phyloP scores from a whole-genome alignment of 2,888 invertebrate genomes.

The Brachypterus glaber region DNA sequence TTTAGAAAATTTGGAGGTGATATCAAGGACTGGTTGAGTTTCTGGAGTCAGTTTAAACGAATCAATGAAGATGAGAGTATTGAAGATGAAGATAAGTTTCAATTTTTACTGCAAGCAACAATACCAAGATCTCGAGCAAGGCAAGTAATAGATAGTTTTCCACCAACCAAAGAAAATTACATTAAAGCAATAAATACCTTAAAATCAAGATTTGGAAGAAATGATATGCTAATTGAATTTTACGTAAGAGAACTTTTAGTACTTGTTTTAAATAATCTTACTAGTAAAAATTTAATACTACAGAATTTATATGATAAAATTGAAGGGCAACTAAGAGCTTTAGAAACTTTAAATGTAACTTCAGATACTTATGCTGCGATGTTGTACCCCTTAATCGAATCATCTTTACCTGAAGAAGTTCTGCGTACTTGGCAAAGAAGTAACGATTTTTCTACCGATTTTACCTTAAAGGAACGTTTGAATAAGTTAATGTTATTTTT shows the following conservation, averaged over 20 bases:
- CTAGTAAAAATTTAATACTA: slow-evolving; percentile 18
- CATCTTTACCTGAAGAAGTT: slow-evolving; percentile 24
- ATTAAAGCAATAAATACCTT: slow-evolving; percentile 18
- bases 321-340: slow-evolving; percentile 26
- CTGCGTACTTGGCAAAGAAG: slow-evolving; percentile 24
- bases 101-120: slow-evolving; percentile 21
- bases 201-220: slow-evolving; percentile 25
- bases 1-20: slow-evolving; percentile 19
- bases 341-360: slow-evolving; percentile 25
- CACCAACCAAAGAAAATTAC: slow-evolving; percentile 19
- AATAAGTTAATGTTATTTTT: slow-evolving; percentile 18
- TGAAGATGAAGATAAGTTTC: slow-evolving; percentile 19
- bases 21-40: slow-evolving; percentile 21
- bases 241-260: slow-evolving; percentile 27
- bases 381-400: slow-evolving; percentile 29
- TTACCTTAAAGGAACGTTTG: slow-evolving; percentile 8
- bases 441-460: slow-evolving; percentile 2
- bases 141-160: slow-evolving; percentile 20
- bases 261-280: slow-evolving; percentile 23
- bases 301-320: no score
- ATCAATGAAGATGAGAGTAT: slow-evolving; percentile 20
- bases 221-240: slow-evolving; percentile 26
- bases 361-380: slow-evolving; percentile 26
- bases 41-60: slow-evolving; percentile 24
- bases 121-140: slow-evolving; percentile 15